Evolutionary conservation across 2,888 invertebrate species (phyloP).

Genomic region (Apodemia mormo): DNA sequence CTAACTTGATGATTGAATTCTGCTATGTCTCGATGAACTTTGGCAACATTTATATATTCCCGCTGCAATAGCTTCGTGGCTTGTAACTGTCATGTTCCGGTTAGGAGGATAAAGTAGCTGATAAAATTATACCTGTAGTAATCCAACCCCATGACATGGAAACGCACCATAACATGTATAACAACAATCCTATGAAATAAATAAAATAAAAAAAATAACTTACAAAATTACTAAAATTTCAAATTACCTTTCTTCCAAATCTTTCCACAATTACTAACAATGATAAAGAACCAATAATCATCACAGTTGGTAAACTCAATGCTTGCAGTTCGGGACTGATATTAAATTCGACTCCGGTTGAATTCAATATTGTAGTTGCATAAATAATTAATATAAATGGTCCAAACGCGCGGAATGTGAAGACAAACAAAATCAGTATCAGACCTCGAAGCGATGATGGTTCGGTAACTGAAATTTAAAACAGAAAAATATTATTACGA

Average conservation of each 20-base stretch:
- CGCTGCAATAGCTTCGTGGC: too few species aligned
- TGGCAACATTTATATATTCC: too few species aligned
- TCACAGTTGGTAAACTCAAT: not conserved
- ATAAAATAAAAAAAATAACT: too few species aligned
- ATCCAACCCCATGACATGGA: too few species aligned
- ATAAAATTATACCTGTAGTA: too few species aligned
- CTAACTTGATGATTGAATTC: too few species aligned
- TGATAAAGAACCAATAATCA: conserved; percentile 6
- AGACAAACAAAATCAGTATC: conserved; percentile 40
- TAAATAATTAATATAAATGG: conserved; percentile 46
- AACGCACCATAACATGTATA: too few species aligned
- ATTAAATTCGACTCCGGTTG: conserved; percentile 40
- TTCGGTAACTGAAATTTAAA: conserved; percentile 47
- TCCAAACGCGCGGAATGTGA: conserved; percentile 44
- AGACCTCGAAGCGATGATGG: conserved; percentile 49
- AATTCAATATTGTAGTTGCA: conserved; percentile 44
- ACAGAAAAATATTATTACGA: too few species aligned
- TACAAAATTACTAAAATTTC: not conserved
- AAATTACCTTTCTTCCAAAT: conserved; percentile 1
- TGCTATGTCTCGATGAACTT: too few species aligned
- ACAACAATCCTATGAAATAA: too few species aligned
- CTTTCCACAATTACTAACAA: not conserved
- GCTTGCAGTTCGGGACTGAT: conserved; percentile 48
- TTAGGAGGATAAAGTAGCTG: too few species aligned
- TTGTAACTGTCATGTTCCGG: too few species aligned